Evolutionary conservation across 2,888 invertebrate species (phyloP), one percentile per base, ranked within the genome.

Genomic region (Smittia aterrima): DNA sequence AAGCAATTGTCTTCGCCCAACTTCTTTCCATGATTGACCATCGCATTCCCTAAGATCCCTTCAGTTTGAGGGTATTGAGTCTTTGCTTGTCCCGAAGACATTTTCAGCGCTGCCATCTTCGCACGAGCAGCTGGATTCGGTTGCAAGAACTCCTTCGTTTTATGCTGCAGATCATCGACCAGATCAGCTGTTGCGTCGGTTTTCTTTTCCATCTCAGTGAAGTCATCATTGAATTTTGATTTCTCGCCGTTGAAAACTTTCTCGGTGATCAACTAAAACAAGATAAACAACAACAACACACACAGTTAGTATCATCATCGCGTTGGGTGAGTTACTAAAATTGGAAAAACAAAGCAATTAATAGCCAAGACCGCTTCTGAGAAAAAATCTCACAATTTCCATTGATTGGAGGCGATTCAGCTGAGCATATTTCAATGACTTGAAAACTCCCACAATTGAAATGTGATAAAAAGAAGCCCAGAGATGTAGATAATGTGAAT

Each of bases 221-320:
- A 94, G 78, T 93, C 92, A 79, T 92, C 89, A 81, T 93, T 92
- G 77, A 93, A 86, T 82, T 92, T 92, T 76, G 93, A 94, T 78
- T 92, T 92, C 84, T 93, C 93, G 16, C 92, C 93, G 76, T 92
- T 92, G 75, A 93, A 93, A 86, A 93, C 92, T 84, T 93, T 92
- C 83, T 93, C 93, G 79, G 91, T 92, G 85, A 94, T 88, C 84
- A 92, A 93, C 92, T 93, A 84, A 70, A 84, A 85, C 79, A 80
- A 78, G 76, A 79, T 77, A 77, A 76, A 25, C 70, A 22, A 67
- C 6, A 72, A 27, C 16, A 62, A 66, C 16, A 32, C n/a, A 68
- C 22, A 70, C 25, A 70, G 27, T n/a, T 58, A 58, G 7, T 58
- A 47, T 47, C 25, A 66, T 66, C 9, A 66, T 38, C 11, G 58